phyloP scores from a whole-genome alignment of 1,140 invertebrate species.

The Leptoteleia sp. region DNA sequence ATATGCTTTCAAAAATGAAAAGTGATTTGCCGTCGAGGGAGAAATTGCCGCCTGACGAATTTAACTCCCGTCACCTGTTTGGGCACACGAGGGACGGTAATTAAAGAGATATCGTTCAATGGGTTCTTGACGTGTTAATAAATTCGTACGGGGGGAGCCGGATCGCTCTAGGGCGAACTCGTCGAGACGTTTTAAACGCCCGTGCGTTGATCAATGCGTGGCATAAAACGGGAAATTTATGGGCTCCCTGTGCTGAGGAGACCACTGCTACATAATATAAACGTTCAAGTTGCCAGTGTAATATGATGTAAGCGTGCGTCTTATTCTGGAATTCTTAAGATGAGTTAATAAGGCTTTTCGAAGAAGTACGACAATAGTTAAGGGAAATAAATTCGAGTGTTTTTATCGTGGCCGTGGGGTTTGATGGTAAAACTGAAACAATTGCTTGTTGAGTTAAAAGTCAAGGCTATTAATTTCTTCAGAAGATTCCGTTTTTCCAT shows the following conservation, averaged over 20 bases:
- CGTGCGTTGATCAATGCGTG: slow-evolving; percentile 59
- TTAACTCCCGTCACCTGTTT: slow-evolving; percentile 22
- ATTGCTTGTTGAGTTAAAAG: too few relatives aligned
- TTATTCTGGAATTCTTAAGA: slow-evolving; percentile 37
- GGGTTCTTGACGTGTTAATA: slow-evolving; percentile 54
- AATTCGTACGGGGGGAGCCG: slow-evolving; percentile 36
- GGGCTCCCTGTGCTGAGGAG: slow-evolving; percentile 32
- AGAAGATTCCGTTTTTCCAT: too few relatives aligned
- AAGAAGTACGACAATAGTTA: slow-evolving; percentile 46
- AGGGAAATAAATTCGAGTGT: too few relatives aligned
- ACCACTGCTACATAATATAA: slow-evolving; percentile 51
- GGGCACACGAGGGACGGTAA: slow-evolving; percentile 9
- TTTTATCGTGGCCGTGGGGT: too few relatives aligned
- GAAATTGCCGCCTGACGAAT: not conserved
- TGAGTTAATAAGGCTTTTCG: slow-evolving; percentile 55
- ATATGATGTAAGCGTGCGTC: slow-evolving; percentile 53
- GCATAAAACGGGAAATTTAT: slow-evolving; percentile 65
- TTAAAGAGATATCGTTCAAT: slow-evolving; percentile 57
- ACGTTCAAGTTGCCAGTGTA: slow-evolving; percentile 51
- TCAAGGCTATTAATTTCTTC: too few relatives aligned
- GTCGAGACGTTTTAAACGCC: slow-evolving; percentile 57
- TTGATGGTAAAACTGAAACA: too few relatives aligned
- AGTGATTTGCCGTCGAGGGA: slow-evolving; percentile 5
- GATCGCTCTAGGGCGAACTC: slow-evolving; percentile 53
- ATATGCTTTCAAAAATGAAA: not conserved